Conservation (phyloP, 2,113 vertebrate species). For the Macquaria ambigua region DNA sequence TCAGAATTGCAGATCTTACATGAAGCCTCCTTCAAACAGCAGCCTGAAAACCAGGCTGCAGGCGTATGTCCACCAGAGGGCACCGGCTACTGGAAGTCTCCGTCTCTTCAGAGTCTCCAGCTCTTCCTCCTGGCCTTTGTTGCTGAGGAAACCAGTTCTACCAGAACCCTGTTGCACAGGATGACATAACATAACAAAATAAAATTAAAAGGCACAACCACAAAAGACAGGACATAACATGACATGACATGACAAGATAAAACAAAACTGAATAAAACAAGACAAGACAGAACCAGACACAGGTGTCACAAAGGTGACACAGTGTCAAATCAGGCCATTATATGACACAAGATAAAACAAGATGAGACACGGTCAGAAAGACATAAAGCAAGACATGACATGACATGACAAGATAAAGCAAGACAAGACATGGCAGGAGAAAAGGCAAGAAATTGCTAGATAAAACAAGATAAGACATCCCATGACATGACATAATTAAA, state of each 20-base stretch:
- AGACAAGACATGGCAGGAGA: neutral
- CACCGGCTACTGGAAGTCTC: constrained; percentile 72
- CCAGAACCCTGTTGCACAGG: constrained; percentile 44
- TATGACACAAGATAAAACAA: too few relatives aligned
- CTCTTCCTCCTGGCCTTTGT: constrained; percentile 69
- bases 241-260: neutral
- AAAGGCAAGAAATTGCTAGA: neutral
- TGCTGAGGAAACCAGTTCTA: constrained; percentile 39
- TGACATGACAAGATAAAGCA: neutral
- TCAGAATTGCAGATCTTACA: constrained; percentile 52
- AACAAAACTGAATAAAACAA: neutral
- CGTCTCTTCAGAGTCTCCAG: constrained; percentile 72
- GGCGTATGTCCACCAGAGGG: constrained; percentile 84
- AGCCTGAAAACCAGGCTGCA: constrained; percentile 80
- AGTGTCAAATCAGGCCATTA: too few relatives aligned
- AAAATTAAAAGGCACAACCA: neutral
- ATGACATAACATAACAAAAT: neutral
- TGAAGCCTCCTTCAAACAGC: constrained; percentile 80
- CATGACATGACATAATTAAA: neutral
- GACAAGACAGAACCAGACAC: too few relatives aligned
- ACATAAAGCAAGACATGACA: neutral
- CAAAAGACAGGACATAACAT: neutral
- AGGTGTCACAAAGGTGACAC: too few relatives aligned
- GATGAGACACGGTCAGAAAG: neutral
- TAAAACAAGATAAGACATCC: neutral